Evolutionary conservation across 1,140 invertebrate genomes (phyloP).

Genomic region (Paracyclopina nana): DNA sequence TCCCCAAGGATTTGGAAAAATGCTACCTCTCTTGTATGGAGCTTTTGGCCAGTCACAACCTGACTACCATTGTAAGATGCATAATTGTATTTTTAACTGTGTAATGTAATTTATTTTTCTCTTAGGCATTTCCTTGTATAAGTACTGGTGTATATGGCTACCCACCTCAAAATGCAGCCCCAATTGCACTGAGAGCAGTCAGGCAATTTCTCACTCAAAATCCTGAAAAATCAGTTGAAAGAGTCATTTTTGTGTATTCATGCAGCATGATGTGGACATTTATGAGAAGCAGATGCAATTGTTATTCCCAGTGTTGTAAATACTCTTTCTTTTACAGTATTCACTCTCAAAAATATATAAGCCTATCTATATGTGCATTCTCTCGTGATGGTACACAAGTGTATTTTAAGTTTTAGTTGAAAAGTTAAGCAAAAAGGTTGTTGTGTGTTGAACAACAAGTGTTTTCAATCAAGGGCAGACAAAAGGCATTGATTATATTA

Average conservation of each 20-base stretch:
- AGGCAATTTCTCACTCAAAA: neutral
- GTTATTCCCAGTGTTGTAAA: neutral
- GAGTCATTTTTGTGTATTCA: neutral
- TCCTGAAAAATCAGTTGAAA: neutral
- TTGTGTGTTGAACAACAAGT: too few relatives aligned
- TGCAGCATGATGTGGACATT: neutral
- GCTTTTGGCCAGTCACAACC: slow-evolving; percentile 35
- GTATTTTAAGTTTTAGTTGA: too few relatives aligned
- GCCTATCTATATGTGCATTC: too few relatives aligned
- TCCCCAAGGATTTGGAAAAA: slow-evolving; percentile 37
- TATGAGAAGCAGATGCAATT: neutral
- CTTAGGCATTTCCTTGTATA: neutral
- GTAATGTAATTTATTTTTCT: neutral
- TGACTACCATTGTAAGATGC: slow-evolving; percentile 36
- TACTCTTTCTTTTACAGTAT: too few relatives aligned
- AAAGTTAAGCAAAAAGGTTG: too few relatives aligned
- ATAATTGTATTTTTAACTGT: slow-evolving; percentile 15
- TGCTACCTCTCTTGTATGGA: slow-evolving; percentile 48
- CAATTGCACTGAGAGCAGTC: neutral
- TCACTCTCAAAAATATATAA: too few relatives aligned
- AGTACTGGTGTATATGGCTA: neutral
- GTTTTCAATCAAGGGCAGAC: too few relatives aligned
- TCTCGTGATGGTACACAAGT: too few relatives aligned
- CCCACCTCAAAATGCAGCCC: neutral
- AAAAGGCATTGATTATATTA: too few relatives aligned